phyloP scores from a whole-genome alignment of 2,888 invertebrate species.

The Endotricha flammealis region DNA sequence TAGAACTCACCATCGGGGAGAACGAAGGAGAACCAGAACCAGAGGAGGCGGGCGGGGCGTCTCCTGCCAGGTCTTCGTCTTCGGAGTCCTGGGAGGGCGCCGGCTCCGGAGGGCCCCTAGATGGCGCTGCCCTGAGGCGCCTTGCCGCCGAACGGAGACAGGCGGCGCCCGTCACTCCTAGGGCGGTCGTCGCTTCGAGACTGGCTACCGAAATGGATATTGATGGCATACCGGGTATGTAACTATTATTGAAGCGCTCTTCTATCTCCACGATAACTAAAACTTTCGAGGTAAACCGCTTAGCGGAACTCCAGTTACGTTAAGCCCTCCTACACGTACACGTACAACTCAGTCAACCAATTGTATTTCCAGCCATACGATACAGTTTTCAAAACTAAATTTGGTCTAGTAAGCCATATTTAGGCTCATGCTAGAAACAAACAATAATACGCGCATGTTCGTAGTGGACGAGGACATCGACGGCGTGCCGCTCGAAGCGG shows the following conservation, averaged over 20 bases:
- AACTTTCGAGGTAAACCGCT: too few species aligned
- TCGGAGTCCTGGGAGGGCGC: conserved; percentile 80
- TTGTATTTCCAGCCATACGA: too few species aligned
- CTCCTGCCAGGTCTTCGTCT: conserved; percentile 60
- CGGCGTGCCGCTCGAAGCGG: conserved; percentile 60
- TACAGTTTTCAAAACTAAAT: too few species aligned
- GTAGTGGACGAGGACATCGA: conserved; percentile 87
- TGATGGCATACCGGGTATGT: conserved; percentile 53
- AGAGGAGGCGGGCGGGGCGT: conserved; percentile 31
- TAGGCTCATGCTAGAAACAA: too few species aligned
- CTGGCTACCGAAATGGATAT: conserved; percentile 44
- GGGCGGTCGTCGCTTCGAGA: background rate
- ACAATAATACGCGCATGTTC: too few species aligned
- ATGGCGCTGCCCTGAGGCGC: conserved; percentile 89
- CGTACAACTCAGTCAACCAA: too few species aligned
- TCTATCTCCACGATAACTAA: too few species aligned
- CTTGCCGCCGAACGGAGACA: conserved; percentile 58
- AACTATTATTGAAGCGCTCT: too few species aligned
- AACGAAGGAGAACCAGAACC: conserved; percentile 9
- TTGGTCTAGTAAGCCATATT: too few species aligned
- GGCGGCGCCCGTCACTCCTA: conserved; percentile 16
- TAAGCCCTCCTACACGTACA: too few species aligned
- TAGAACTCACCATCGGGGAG: background rate
- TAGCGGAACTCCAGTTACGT: too few species aligned
- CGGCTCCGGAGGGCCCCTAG: conserved; percentile 83